Base-by-base conservation (phyloP, 35 echinoderm and acorn worm genomes). In the Patiria miniata region DNA sequence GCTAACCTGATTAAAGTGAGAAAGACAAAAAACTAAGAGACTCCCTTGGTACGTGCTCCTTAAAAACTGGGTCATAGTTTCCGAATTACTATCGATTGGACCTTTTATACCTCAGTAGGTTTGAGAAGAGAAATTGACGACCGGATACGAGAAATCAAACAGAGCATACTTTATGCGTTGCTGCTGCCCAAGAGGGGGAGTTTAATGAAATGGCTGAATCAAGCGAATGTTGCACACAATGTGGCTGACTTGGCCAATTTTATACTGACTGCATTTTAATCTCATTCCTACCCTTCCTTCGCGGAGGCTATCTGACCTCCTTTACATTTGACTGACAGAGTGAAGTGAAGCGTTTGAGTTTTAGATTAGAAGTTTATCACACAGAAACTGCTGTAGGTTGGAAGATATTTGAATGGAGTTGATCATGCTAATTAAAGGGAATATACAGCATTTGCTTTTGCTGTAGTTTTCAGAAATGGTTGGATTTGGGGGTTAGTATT, bases 161-260 rank as follows among this genome's bases (percentile, higher is more conserved):
- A 73, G 65, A 73, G 65, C 65, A 23, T 73, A 34, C 65, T 73
- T 34, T 14, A 34, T 73, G 65, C 65, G 29, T 14, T 12, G 12
- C 42, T 47, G 42, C 42, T 73, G 65, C 14, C 19, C 14, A 32
- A 23, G 34, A 73, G 34, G 65, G 34, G 23, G 65, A 26, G 34
- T 73, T 73, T 73, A 73, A 73, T 73, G 65, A 73, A 73, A 73
- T 26, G 19, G 65, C 29, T 18, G 65, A 73, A 47, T 47, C 42
- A 12, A 2, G 65, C 19, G 65, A 73, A 73, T 73, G 65, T 73
- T 73, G 21, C 34, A 73, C 65, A 73, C 65, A 73, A 73, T 30
- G 65, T 73, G 65, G 65, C 65, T 32, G 65, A 73, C 65, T 73
- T 73, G 21, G 26, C 65, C 65, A 73, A 73, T 73, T 73, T 73